These are phyloP conservation scores for Nineta flava DNA, from an alignment of 2,888 invertebrate species.

Conservation along the genomic window DNA sequence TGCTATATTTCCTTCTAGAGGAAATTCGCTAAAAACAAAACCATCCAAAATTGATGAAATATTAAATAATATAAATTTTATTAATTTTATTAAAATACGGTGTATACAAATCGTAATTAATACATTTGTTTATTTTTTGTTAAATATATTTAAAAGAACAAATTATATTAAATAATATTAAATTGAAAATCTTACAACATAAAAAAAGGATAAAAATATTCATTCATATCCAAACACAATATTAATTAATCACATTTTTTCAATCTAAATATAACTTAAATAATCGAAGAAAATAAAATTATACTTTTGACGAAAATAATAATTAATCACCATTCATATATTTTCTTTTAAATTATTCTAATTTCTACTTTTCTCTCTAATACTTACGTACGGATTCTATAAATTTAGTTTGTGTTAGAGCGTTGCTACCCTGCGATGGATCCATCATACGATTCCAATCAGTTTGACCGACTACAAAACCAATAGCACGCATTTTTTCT, in stretches of 20 bases:
- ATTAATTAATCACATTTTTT: not conserved
- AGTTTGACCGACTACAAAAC: conserved; percentile 93
- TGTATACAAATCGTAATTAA: too few species aligned
- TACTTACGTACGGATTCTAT: conserved; percentile 36
- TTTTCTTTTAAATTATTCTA: too few species aligned
- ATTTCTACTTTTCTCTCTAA: not conserved
- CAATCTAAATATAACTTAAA: not conserved
- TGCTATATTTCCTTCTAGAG: too few species aligned
- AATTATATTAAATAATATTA: too few species aligned
- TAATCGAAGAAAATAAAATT: not conserved
- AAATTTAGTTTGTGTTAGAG: conserved; percentile 88
- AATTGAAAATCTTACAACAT: too few species aligned
- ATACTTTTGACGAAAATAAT: not conserved
- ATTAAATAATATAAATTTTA: too few species aligned
- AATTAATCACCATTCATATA: too few species aligned
- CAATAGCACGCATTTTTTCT: conserved; percentile 85
- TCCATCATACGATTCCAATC: conserved; percentile 95
- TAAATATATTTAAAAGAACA: too few species aligned
- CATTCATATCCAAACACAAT: not conserved
- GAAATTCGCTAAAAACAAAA: too few species aligned
- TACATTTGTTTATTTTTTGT: too few species aligned
- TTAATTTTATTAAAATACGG: too few species aligned
- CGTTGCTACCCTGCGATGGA: conserved; percentile 72
- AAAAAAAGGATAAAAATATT: not conserved
- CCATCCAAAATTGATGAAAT: too few species aligned